Evolutionary conservation across 2,797 vertebrate genomes (phyloP), one percentile per base, ranked within the genome.

Genomic region (Melanotaenia trifasciata): DNA sequence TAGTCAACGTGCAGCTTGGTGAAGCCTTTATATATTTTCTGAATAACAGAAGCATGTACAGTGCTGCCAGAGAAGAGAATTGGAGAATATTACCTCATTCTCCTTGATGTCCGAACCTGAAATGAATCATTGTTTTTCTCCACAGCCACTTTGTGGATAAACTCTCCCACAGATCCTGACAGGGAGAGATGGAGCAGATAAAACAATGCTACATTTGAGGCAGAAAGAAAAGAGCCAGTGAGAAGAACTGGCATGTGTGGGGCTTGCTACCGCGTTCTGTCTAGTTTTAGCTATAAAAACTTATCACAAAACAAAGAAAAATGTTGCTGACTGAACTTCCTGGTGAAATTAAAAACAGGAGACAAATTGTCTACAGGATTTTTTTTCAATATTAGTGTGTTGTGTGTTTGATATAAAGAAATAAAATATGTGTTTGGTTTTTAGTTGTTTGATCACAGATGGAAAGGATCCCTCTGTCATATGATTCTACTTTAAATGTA

Each of bases 81-180:
- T 35, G 5, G 57, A 64, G 38, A 86, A 77, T 65, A 20, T 74
- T 58, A 20, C 33, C 64, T 78, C 64, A 20, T 33, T 83, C 51
- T 70, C 43, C 68, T 82, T 70, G 85, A 87, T 83, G 72, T 64
- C 0, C 67, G 77, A 84, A 74, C 74, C 80, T 66, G 47, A 75
- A 83, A 60, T 88, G 85, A 89, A 61, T 88, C 84, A 87, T 69
- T 74, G 80, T 85, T 86, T 84, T 79, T 73, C 76, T 67, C 62
- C 65, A 81, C 61, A 73, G 64, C 70, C 76, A 84, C 79, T 87
- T 74, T 50, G 26, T 1, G 11, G 67, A 68, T 77, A 33, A 73
- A 58, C 66, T 72, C 83, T 83, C 73, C 80, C 73, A 80, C 76
- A 16, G 26, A 76, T 72, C 56, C 32, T 43, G 68, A 74, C 57